Base-by-base conservation (phyloP, 2,797 vertebrate species). In the Girardinus metallicus region DNA sequence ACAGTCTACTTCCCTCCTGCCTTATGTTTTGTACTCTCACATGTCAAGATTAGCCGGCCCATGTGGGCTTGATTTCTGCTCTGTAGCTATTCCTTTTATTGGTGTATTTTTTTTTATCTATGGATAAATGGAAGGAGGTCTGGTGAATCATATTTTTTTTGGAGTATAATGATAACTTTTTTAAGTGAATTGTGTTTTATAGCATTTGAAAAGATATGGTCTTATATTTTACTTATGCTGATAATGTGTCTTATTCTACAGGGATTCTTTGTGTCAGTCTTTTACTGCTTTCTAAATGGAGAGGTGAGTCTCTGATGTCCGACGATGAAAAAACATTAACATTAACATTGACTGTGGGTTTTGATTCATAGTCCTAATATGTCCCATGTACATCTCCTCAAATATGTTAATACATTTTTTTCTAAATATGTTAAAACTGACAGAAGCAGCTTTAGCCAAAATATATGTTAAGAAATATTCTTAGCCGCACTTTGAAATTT, bases 261-360 rank as follows among this genome's bases (percentile, higher is more conserved):
- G 94, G 98, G 98, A 21, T 99, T 99, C 94, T 99, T 99, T 85
- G 98, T 99, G 81, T 99, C 99, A 2, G 98, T 99, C 77, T 99
- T 99, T 95, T 99, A 99, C 94, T 99, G 99, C 94, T 99, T 99
- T 94, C 95, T 99, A 86, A 99, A 99, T 39, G 98, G 98, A 73
- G 99, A 99, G 98, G 99, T 99, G 93, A 92, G 97, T 96, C 85
- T 80, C 78, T 78, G 51, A 31, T 55, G 62, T 62, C 85, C 74
- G 62, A 43, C 74, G 62, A 43, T 21, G 15, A 70, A 26, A 51
- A 13, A 74, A 51, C 16, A 11, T 29, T 43, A 29, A 29, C n/a
- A n/a, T n/a, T n/a, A n/a, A n/a, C n/a, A n/a, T n/a, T 46, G 36
- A 66, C 34, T 49, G 31, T 80, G 47, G 41, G 79, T 53, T 46